Percentiles rank a stretch among this genome's conserved stretches.
Evolutionary conservation across 2,113 vertebrate species (phyloP).

Genomic region (Chloebia gouldiae): DNA sequence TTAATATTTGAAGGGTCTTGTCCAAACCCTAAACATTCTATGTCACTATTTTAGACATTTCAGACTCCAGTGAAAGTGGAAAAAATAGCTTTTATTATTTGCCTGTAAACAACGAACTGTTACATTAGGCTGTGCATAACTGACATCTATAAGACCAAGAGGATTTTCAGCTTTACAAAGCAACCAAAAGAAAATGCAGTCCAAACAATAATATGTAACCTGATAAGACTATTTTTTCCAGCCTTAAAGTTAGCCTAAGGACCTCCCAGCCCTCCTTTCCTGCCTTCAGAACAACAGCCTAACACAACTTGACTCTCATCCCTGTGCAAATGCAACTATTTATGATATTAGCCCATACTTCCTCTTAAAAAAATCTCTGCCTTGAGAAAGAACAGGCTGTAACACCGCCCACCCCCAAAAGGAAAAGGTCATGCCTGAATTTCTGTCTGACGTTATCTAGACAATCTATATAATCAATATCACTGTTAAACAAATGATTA

Average conservation of each 20-base stretch:
- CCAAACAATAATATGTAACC: not conserved
- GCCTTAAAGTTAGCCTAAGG: not conserved
- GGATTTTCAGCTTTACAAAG: not conserved
- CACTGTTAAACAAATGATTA: conserved; percentile 27
- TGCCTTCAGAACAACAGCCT: not conserved
- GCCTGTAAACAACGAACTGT: not conserved
- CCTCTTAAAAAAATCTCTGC: not conserved
- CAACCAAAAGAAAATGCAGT: not conserved
- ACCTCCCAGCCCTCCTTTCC: not conserved
- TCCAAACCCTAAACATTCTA: not conserved
- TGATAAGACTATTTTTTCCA: not conserved
- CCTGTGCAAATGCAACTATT: not conserved
- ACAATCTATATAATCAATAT: not conserved
- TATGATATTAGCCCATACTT: not conserved
- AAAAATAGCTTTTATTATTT: not conserved
- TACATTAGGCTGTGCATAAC: not conserved
- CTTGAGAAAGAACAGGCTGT: not conserved
- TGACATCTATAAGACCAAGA: not conserved
- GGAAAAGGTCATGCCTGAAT: not conserved
- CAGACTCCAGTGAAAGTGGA: not conserved
- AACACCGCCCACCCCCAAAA: not conserved
- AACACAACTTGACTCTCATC: not conserved
- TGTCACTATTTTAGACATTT: not conserved
- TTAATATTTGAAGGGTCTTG: not conserved
- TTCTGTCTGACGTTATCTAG: not conserved